Conservation (phyloP, 2,888 invertebrate species). For the Metalampra italica region DNA sequence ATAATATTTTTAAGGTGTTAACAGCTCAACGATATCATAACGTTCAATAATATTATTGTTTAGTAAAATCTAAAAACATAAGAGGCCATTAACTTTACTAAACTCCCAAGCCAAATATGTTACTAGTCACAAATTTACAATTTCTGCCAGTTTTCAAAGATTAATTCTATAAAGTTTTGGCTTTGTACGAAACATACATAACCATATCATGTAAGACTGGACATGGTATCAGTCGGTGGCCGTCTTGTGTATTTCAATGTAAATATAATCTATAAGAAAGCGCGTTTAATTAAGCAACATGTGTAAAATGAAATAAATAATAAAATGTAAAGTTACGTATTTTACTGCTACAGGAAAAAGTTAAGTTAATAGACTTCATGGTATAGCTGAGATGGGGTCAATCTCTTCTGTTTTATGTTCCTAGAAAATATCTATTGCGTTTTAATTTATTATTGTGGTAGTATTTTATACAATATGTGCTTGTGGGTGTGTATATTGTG, state of each 20-base stretch:
- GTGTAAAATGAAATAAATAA: conserved; percentile 78
- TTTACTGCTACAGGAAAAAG: too few relatives aligned
- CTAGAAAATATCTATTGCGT: too few relatives aligned
- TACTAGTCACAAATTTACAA: conserved; percentile 27
- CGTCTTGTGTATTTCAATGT: conserved; percentile 67
- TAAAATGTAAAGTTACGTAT: conserved; percentile 49
- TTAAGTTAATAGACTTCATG: too few relatives aligned
- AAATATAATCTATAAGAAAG: conserved; percentile 65
- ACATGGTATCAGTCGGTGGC: conserved; percentile 36
- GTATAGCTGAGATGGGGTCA: too few relatives aligned
- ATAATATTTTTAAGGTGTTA: conserved; percentile 52
- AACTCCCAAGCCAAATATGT: conserved; percentile 22
- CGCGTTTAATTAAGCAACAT: conserved; percentile 69
- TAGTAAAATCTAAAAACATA: conserved; percentile 46
- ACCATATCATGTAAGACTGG: conserved; percentile 56
- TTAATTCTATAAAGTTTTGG: conserved; percentile 12
- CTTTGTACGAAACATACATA: conserved; percentile 18
- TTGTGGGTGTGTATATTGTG: too few relatives aligned
- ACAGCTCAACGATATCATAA: conserved; percentile 70
- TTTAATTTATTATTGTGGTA: too few relatives aligned
- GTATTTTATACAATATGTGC: too few relatives aligned
- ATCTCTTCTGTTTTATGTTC: too few relatives aligned
- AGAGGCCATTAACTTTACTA: conserved; percentile 37
- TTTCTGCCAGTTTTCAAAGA: not conserved
- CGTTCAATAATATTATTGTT: conserved; percentile 46